Conservation (phyloP, 2,113 vertebrate species). For the Dissostichus mawsoni region DNA sequence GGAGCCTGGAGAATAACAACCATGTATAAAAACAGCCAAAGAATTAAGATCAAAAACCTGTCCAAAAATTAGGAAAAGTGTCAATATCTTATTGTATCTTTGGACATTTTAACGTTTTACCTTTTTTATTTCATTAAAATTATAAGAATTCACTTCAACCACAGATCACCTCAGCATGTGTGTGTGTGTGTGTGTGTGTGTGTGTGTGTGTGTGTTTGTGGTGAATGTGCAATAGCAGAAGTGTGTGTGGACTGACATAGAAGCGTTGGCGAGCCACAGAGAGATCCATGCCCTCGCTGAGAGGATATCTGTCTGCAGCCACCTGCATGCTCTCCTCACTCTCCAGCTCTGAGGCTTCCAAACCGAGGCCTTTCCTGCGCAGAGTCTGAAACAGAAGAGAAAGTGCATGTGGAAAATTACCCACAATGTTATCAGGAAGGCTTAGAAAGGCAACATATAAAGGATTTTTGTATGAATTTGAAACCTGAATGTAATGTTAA, state of each 20-base stretch:
- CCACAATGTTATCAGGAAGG: background rate
- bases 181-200: background rate
- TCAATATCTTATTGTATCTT: background rate
- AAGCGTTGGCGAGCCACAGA: slow-evolving; percentile 85
- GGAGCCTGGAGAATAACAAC: slow-evolving; percentile 65
- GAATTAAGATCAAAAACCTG: background rate
- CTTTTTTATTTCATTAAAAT: background rate
- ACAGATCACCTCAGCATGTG: background rate
- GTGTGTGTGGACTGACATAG: slow-evolving; percentile 86
- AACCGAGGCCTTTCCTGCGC: slow-evolving; percentile 90
- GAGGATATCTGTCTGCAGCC: slow-evolving; percentile 81
- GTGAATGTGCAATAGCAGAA: background rate
- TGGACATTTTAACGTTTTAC: background rate
- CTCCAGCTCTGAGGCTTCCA: slow-evolving; percentile 89
- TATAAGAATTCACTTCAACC: background rate
- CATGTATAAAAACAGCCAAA: background rate
- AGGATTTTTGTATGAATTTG: background rate
- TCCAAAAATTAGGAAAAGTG: background rate
- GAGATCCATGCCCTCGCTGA: slow-evolving; percentile 86
- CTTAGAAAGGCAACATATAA: background rate
- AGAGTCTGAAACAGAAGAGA: slow-evolving; percentile 85
- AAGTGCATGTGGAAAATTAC: slow-evolving; percentile 3
- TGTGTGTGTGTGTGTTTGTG: background rate
- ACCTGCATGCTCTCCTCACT: slow-evolving; percentile 84
- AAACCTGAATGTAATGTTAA: background rate